phyloP scores from a whole-genome alignment of 2,797 vertebrate species.

The Alca torda region DNA sequence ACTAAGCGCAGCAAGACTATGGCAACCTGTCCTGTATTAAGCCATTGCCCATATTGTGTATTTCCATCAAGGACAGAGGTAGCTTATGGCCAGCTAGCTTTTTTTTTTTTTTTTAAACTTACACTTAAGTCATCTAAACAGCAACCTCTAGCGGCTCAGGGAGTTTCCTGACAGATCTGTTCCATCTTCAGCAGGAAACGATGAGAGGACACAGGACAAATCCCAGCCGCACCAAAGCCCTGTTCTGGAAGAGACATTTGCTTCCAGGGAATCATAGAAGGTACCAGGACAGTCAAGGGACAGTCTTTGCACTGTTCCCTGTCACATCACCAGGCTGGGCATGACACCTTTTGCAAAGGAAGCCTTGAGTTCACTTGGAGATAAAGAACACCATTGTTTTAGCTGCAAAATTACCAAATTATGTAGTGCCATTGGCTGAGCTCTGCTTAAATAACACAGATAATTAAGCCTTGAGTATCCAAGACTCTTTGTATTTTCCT shows the following conservation, averaged over 20 bases:
- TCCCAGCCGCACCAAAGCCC: not conserved
- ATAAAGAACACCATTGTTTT: not conserved
- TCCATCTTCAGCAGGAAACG: not conserved
- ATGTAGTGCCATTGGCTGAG: not conserved
- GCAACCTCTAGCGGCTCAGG: constrained; percentile 57
- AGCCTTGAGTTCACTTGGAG: not conserved
- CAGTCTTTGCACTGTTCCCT: not conserved
- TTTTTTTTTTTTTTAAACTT: not conserved
- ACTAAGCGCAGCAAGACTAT: not conserved
- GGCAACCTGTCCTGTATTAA: not conserved
- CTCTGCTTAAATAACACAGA: not conserved
- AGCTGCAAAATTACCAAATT: not conserved
- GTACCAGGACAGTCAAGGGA: not conserved
- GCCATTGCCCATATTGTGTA: rapidly evolving
- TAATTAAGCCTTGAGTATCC: not conserved
- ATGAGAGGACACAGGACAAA: not conserved
- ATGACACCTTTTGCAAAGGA: not conserved
- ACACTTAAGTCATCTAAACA: constrained; percentile 7
- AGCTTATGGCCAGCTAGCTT: not conserved
- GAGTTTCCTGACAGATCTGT: not conserved
- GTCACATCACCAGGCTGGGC: not conserved
- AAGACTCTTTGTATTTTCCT: not conserved
- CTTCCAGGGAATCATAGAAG: not conserved
- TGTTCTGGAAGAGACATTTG: not conserved
- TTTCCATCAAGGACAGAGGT: not conserved